Base-by-base conservation (phyloP, 2,888 invertebrate genomes). In the Osedax fenrisi region DNA sequence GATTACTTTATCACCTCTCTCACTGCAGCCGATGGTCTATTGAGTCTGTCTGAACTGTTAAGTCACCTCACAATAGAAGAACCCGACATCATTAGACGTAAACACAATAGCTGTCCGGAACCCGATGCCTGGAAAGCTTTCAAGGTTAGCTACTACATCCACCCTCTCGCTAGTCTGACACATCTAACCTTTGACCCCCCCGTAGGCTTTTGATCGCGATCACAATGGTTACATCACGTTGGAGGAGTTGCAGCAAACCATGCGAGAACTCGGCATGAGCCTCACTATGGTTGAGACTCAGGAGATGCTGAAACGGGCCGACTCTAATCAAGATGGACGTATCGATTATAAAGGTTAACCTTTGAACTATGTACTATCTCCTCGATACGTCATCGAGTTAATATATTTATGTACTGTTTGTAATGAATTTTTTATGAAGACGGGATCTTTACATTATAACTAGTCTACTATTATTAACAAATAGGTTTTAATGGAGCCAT, bases 81-180 rank as follows among this genome's bases (percentile, higher is more conserved):
- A 41, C 41, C 41, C 41, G 41, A 41, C 41, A 41, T 41, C 10
- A 41, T 17, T 41, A 5, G 41, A 5, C 5, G 41, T 10, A 41
- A 41, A 41, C 41, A 41, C 41, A 41, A 41, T 41, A 41, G 41
- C 41, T 24, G 26, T 26, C 26, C 68, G 2, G 68, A 78, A 27
- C 77, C 78, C 17, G 77, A 77, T 27, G 74, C 77, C 21, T 79
- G 79, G 79, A 75, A 76, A 71, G 79, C 79, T 21, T 79, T 79
- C 77, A 79, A 79, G 78, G 79, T 79, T 59, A 26, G 61, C 10
- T 64, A 64, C 21, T 64, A 64, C 22, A 23, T n/a, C 64, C 64
- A 64, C 23, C 21, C 5, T 10, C 64, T n/a, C 23, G 21, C 21
- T 64, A 64, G n/a, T n/a, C 21, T 68, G 26, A 25, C 23, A n/a